Percentiles rank a stretch among this genome's conserved stretches.
Evolutionary conservation across 2,888 invertebrate genomes (phyloP).

Genomic region (Hanleya hanleyi): DNA sequence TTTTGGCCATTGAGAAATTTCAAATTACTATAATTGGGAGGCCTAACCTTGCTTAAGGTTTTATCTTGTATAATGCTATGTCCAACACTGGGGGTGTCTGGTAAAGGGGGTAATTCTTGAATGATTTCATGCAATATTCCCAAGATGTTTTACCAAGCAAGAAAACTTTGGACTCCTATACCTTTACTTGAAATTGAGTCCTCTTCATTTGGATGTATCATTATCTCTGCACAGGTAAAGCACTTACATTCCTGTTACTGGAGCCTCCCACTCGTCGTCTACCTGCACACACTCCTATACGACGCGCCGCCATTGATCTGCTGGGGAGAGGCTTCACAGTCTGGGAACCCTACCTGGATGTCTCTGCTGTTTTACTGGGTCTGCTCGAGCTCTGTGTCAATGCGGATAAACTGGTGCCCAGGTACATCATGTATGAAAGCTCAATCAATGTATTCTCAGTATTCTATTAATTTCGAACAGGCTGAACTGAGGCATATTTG

Average conservation of each 20-base stretch:
- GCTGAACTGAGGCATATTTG: too few species aligned
- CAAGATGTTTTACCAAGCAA: too few species aligned
- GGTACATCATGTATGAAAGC: constrained; percentile 43
- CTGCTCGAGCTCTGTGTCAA: constrained; percentile 79
- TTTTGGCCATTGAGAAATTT: too few species aligned
- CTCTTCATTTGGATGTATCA: background rate
- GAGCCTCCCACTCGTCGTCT: constrained; percentile 87
- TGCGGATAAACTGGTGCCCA: constrained; percentile 70
- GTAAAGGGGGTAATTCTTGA: too few species aligned
- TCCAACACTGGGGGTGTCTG: too few species aligned
- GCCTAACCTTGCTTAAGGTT: too few species aligned
- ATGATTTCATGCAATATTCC: too few species aligned
- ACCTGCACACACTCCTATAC: constrained; percentile 88
- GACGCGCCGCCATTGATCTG: constrained; percentile 95
- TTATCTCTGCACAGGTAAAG: constrained; percentile 79
- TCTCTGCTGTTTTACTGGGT: constrained; percentile 88
- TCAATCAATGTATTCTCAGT: too few species aligned
- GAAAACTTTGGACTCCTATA: too few species aligned
- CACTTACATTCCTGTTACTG: constrained; percentile 91
- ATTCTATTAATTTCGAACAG: too few species aligned
- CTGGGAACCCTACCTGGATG: constrained; percentile 98
- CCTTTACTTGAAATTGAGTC: background rate
- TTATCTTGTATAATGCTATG: too few species aligned
- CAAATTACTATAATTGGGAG: too few species aligned
- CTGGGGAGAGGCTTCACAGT: constrained; percentile 98